A percentile compares a stretch with the other conserved stretches of the same genome.
Conservation (phyloP, 2,113 vertebrate genomes). For the Pollachius pollachius region DNA sequence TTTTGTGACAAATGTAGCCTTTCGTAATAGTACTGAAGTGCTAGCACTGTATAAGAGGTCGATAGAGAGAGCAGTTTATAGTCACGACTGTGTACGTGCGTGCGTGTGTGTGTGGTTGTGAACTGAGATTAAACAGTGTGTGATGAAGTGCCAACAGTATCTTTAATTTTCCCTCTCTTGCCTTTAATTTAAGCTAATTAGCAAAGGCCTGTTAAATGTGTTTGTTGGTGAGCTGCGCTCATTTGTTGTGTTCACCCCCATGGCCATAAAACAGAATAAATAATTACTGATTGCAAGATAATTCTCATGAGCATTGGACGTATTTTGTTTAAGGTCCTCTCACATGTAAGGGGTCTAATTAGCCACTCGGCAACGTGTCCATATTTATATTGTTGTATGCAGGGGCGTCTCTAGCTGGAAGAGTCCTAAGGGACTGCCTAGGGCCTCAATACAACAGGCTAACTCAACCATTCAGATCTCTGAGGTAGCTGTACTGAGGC, state of each 20-base stretch:
- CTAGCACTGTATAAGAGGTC: not conserved
- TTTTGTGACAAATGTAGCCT: too few relatives aligned
- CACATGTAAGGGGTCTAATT: slow-evolving; percentile 1
- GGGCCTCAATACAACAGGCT: too few relatives aligned
- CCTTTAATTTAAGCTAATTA: slow-evolving; percentile 56
- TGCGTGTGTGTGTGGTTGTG: too few relatives aligned
- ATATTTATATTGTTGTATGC: too few relatives aligned
- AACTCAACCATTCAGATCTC: too few relatives aligned
- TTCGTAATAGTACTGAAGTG: too few relatives aligned
- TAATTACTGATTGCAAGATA: slow-evolving; percentile 14
- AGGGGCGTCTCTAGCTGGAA: too few relatives aligned
- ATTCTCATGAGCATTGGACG: slow-evolving; percentile 31
- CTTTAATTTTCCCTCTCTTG: slow-evolving; percentile 32
- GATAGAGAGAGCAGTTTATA: not conserved
- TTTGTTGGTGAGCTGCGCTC: slow-evolving; percentile 44
- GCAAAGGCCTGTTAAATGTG: slow-evolving; percentile 51
- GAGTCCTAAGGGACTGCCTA: too few relatives aligned
- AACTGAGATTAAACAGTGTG: slow-evolving; percentile 30
- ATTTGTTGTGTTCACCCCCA: slow-evolving; percentile 50
- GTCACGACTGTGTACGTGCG: too few relatives aligned
- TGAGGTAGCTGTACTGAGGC: too few relatives aligned
- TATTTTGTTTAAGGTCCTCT: slow-evolving; percentile 35
- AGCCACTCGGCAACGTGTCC: too few relatives aligned
- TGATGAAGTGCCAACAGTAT: slow-evolving; percentile 42
- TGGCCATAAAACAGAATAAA: slow-evolving; percentile 45